These are phyloP conservation scores for Teleogryllus occipitalis DNA, from an alignment of 1,140 invertebrate genomes.

Conservation along the genomic window DNA sequence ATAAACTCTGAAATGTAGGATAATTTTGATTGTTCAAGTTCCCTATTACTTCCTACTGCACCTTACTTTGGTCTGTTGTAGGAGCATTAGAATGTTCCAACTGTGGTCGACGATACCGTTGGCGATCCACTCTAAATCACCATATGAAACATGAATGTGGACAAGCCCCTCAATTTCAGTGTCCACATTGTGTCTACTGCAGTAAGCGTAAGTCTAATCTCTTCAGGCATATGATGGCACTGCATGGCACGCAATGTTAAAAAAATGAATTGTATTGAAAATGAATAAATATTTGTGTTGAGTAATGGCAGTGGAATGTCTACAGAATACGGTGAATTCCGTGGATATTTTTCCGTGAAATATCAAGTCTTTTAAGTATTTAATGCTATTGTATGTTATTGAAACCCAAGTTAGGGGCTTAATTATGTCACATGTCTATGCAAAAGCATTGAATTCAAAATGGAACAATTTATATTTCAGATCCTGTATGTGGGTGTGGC, in stretches of 20 bases:
- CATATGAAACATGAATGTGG: slow-evolving; percentile 46
- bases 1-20: no score
- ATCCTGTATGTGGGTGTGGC: no score
- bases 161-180: slow-evolving; percentile 39
- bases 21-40: no score
- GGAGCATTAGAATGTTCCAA: slow-evolving; percentile 27
- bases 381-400: no score
- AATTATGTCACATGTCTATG: no score
- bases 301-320: not conserved
- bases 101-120: slow-evolving; percentile 33
- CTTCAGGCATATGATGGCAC: slow-evolving; percentile 10
- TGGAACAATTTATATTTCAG: no score
- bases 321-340: no score
- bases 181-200: slow-evolving; percentile 37
- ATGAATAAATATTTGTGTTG: not conserved
- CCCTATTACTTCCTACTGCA: not conserved
- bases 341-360: no score
- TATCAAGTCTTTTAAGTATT: no score
- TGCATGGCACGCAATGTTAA: not conserved
- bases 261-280: not conserved
- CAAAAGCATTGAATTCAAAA: no score
- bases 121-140: slow-evolving; percentile 36
- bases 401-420: no score
- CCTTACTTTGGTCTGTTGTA: not conserved
- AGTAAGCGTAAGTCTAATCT: slow-evolving; percentile 36